Percentiles rank a stretch among this genome's conserved stretches.
Evolutionary conservation across 2,113 vertebrate species (phyloP).

Genomic region (Pseudorectes ferrugineus): DNA sequence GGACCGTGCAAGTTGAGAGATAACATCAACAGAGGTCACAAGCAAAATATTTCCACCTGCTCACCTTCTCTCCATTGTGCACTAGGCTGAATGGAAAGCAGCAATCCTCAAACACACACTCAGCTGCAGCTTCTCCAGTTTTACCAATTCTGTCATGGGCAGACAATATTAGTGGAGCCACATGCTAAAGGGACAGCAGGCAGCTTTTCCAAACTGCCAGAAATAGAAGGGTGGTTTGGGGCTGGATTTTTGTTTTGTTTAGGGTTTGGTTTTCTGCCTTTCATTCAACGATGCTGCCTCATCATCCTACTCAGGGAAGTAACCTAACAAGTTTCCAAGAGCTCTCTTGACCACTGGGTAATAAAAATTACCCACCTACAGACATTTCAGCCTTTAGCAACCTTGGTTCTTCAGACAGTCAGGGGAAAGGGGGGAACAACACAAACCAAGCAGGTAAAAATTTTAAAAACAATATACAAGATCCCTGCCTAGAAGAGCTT

Average conservation of each 20-base stretch:
- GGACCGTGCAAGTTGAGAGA: not conserved
- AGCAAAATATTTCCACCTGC: not conserved
- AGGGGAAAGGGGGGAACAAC: not conserved
- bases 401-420: not conserved
- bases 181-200: not conserved
- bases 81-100: not conserved
- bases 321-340: slow-evolving; percentile 12
- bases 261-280: not conserved
- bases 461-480: not conserved
- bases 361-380: not conserved
- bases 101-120: not conserved
- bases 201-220: not conserved
- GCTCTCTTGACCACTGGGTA: not conserved
- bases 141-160: not conserved
- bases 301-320: slow-evolving; percentile 5
- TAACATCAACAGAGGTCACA: not conserved
- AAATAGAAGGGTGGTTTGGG: not conserved
- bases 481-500: not conserved
- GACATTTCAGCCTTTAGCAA: slow-evolving; percentile 2
- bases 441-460: not conserved
- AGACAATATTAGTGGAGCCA: not conserved
- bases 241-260: not conserved
- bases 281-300: not conserved
- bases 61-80: not conserved
- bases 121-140: not conserved